Conservation (phyloP, 2,888 invertebrate species). For the Autographa pulchrina region DNA sequence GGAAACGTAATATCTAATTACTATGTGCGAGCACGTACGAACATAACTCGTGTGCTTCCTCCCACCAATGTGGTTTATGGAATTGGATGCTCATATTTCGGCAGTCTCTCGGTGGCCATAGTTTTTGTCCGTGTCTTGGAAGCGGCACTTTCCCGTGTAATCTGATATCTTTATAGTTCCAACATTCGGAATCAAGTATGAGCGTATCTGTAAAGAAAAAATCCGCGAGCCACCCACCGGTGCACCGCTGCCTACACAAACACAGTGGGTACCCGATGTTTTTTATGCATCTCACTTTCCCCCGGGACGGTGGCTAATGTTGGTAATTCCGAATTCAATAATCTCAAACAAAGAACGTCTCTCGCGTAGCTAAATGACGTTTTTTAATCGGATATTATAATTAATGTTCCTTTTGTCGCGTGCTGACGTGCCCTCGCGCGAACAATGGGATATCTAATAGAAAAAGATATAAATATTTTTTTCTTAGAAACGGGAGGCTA, state of each 20-base stretch:
- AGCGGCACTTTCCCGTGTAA: constrained; percentile 78
- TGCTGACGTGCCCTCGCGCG: constrained; percentile 88
- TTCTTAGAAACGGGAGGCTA: constrained; percentile 87
- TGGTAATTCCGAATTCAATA: constrained; percentile 88
- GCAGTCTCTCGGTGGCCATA: constrained; percentile 85
- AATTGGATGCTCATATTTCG: constrained; percentile 89
- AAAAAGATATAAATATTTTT: constrained; percentile 88
- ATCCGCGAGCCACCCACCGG: constrained; percentile 59
- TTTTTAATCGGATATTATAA: constrained; percentile 90
- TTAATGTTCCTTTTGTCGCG: constrained; percentile 90
- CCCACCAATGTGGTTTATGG: constrained; percentile 88
- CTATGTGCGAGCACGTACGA: constrained; percentile 88
- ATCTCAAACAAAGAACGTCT: constrained; percentile 87
- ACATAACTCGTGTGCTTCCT: constrained; percentile 87
- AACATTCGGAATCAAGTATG: constrained; percentile 66
- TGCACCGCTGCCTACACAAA: constrained; percentile 67
- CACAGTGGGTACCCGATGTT: constrained; percentile 68
- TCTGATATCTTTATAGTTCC: constrained; percentile 79
- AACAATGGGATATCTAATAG: constrained; percentile 89
- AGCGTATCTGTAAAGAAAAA: constrained; percentile 61
- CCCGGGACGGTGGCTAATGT: constrained; percentile 81
- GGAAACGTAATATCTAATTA: constrained; percentile 88
- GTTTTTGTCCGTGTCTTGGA: constrained; percentile 80
- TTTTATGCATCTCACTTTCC: constrained; percentile 71
- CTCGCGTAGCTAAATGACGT: constrained; percentile 87